phyloP scores from a whole-genome alignment of 2,113 vertebrate species.

The Parotia lawesii region DNA sequence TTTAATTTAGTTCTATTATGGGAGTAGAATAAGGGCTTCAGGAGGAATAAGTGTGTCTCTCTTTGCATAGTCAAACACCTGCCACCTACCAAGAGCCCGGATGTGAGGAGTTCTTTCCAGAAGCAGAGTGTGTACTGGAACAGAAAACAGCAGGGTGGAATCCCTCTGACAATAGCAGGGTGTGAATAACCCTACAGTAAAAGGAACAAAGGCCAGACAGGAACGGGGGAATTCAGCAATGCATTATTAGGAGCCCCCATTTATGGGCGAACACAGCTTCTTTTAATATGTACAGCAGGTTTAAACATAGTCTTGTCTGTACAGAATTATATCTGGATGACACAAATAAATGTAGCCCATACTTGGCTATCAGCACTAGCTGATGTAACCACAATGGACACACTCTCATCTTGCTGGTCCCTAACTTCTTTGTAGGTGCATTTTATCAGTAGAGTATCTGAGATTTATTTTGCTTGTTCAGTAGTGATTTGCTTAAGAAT shows the following conservation, averaged over 20 bases:
- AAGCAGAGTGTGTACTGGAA: neutral
- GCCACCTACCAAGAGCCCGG: rapidly evolving
- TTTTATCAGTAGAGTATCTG: neutral
- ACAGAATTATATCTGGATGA: neutral
- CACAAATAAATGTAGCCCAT: neutral
- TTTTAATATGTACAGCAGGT: neutral
- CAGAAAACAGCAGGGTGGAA: neutral
- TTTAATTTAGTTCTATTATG: neutral
- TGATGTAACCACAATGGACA: neutral
- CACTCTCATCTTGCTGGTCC: neutral
- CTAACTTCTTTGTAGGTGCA: neutral
- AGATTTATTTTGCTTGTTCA: neutral
- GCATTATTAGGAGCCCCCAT: neutral
- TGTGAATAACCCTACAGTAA: neutral
- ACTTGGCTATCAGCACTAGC: neutral
- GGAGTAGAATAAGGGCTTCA: neutral
- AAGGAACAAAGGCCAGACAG: neutral
- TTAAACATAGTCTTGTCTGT: neutral
- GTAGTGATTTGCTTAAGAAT: neutral
- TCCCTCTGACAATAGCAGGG: neutral
- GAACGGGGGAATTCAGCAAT: neutral
- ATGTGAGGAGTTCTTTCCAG: neutral
- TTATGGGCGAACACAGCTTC: neutral
- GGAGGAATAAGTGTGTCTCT: neutral
- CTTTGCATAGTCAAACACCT: too few species aligned